Conservation (phyloP, 2,113 vertebrate species). For the Lophochroa leadbeateri region DNA sequence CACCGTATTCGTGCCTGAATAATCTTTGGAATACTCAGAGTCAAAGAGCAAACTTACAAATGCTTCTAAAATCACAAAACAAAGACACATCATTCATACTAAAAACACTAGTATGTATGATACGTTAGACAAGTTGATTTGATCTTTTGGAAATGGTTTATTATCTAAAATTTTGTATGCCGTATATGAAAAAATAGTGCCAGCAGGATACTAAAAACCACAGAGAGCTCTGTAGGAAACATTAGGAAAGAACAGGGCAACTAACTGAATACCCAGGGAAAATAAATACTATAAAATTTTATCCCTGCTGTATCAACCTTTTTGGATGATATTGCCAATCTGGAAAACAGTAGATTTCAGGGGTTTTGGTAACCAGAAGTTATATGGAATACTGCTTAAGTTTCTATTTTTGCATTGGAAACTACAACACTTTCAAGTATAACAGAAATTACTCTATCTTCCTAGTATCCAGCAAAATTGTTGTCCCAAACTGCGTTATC, state of each 20-base stretch:
- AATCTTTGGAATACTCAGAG: neutral
- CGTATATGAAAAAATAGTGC: constrained; percentile 36
- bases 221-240: constrained; percentile 47
- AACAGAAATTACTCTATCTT: constrained; percentile 27
- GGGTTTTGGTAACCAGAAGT: neutral
- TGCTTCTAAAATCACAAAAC: neutral
- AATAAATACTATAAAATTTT: constrained; percentile 47
- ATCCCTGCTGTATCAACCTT: constrained; percentile 32
- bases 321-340: neutral
- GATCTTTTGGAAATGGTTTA: constrained; percentile 41
- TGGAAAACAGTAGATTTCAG: constrained; percentile 22
- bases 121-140: constrained; percentile 44
- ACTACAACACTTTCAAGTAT: neutral
- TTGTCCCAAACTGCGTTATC: neutral
- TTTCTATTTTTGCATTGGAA: neutral
- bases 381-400: constrained; percentile 27
- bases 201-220: constrained; percentile 57
- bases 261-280: constrained; percentile 34
- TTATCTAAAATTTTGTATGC: constrained; percentile 19
- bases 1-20: neutral
- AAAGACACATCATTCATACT: neutral
- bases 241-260: constrained; percentile 48
- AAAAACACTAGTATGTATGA: constrained; percentile 12
- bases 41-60: neutral
- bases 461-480: neutral